Base-by-base conservation (phyloP, 1,140 invertebrate genomes). In the Aphaenogaster rudis region DNA sequence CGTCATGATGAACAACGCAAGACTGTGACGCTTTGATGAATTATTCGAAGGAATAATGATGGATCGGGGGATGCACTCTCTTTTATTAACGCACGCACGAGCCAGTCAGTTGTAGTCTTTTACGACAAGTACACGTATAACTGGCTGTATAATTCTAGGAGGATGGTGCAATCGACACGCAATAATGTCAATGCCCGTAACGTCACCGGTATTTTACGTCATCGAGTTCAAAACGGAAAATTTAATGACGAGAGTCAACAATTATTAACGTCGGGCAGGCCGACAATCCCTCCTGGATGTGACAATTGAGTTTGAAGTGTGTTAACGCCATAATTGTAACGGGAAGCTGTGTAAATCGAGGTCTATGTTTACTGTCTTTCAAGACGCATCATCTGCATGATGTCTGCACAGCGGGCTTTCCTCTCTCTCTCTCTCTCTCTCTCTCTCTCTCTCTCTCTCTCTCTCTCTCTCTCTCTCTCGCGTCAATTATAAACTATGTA, bases 11-110 rank as follows among this genome's bases (percentile, higher is more conserved):
- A n/a, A 28, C 79, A 33, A 13, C 28, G 54, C 59, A 64, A 48
- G 28, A 9, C 39, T 17, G 33, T 85, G 21, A 28, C 21, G 21
- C 63, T 59, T 64, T 21, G 66, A 59, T 87, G 61, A 72, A 71
- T 67, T 88, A 88, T 91, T 86, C 50, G 50, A 91, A 66, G 36
- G 50, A 54, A 91, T 28, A 28, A 28, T 91, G 90, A 92, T 92
- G 85, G 91, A 92, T 92, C 88, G 87, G 17, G 17, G n/a, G 45
- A 86, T 50, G 72, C 81, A 91, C 90, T 91, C 87, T 76, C 71
- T 79, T 86, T 28, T 28, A 28, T 28, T 28, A 90, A 90, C 81
- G 63, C 17, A 85, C 50, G 33, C 78, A 57, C 33, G 36, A 39
- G 17, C 48, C 33, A n/a, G 8, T 4, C 33, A 42, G 2, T 3